These are phyloP conservation scores for Ictalurus punctatus DNA, from an alignment of 2,113 vertebrate genomes.

Conservation along the genomic window DNA sequence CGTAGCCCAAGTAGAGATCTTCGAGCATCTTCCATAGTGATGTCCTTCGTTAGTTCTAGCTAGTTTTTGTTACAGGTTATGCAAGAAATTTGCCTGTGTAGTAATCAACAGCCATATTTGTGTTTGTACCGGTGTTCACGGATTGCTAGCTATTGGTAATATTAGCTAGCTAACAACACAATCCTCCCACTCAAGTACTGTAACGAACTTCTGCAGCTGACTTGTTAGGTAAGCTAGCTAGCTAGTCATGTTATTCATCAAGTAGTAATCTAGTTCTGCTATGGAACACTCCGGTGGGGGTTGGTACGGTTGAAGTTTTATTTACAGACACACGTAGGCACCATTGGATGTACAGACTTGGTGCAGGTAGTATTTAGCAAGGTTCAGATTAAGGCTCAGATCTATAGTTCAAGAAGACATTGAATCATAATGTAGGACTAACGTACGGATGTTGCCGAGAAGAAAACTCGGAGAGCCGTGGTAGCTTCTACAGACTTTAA, in stretches of 20 bases:
- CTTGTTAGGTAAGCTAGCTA: neutral
- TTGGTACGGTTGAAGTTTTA: neutral
- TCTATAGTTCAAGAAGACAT: neutral
- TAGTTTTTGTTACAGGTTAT: neutral
- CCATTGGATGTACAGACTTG: neutral
- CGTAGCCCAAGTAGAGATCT: slow-evolving; percentile 27
- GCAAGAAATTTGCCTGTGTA: neutral
- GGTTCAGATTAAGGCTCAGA: neutral
- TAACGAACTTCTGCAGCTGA: neutral
- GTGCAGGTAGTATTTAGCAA: neutral
- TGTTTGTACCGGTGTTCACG: neutral
- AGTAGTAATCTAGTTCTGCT: neutral
- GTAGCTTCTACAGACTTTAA: slow-evolving; percentile 58
- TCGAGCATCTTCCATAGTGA: neutral
- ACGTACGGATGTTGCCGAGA: slow-evolving; percentile 52
- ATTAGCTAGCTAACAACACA: neutral
- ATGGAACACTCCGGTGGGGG: neutral
- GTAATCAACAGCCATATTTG: neutral
- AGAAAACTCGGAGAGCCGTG: slow-evolving; percentile 31
- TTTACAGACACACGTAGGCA: neutral
- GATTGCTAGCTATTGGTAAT: neutral
- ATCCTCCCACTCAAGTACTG: neutral
- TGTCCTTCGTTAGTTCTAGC: no score
- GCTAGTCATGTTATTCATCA: neutral
- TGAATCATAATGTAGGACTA: slow-evolving; percentile 25